A percentile compares a stretch with the other conserved stretches of the same genome.
These are phyloP conservation scores for Heptranchias perlo DNA, from an alignment of 2,113 vertebrate species.

Conservation along the genomic window DNA sequence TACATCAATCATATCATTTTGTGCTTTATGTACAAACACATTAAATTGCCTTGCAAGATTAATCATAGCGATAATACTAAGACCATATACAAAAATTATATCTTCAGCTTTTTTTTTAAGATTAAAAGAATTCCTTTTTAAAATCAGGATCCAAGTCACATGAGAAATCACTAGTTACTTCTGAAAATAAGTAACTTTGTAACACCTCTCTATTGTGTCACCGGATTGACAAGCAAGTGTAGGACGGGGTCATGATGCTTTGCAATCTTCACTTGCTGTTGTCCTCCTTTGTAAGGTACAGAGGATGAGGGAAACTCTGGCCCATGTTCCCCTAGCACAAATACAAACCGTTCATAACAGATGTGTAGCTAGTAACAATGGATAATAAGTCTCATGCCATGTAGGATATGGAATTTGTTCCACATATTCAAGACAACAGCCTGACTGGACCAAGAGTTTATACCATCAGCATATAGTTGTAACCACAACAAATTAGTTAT, in stretches of 20 bases:
- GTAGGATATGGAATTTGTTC: neutral
- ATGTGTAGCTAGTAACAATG: neutral
- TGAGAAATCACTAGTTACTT: neutral
- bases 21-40: neutral
- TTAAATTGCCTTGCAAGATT: neutral
- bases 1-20: neutral
- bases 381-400: neutral
- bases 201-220: neutral
- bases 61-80: neutral
- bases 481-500: slow-evolving; percentile 1
- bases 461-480: neutral
- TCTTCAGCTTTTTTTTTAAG: neutral
- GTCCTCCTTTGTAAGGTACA: neutral
- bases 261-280: neutral
- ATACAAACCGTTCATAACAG: neutral
- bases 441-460: neutral
- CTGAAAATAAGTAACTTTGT: neutral
- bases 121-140: neutral
- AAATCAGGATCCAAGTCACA: neutral
- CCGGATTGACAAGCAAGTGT: neutral
- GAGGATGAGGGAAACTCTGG: neutral
- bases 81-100: neutral
- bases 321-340: neutral
- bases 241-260: neutral
- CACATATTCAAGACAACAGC: neutral